phyloP scores from a whole-genome alignment of 1,140 invertebrate species.

The Tyrophagus putrescentiae region DNA sequence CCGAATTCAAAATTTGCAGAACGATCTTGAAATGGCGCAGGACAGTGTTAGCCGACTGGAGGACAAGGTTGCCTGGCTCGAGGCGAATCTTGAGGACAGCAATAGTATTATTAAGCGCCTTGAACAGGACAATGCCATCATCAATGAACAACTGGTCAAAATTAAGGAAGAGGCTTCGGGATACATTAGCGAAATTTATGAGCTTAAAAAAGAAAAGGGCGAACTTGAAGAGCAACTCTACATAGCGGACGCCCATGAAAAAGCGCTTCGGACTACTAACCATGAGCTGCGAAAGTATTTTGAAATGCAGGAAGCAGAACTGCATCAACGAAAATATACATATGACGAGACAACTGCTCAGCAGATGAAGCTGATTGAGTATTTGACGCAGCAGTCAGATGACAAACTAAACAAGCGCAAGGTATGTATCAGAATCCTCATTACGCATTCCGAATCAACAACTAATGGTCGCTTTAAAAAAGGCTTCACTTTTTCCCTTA shows the following conservation, averaged over 20 bases:
- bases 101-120: too few relatives aligned
- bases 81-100: neutral
- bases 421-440: neutral
- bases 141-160: neutral
- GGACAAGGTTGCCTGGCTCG: neutral
- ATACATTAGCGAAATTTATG: conserved; percentile 7
- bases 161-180: conserved; percentile 20
- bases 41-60: neutral
- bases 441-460: neutral
- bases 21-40: neutral
- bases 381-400: too few relatives aligned
- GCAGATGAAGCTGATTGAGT: neutral
- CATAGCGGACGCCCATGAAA: neutral
- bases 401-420: conserved; percentile 11
- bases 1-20: neutral
- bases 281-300: neutral
- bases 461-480: neutral
- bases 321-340: neutral
- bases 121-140: neutral
- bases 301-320: neutral
- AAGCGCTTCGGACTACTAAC: too few relatives aligned
- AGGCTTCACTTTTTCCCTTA: conserved; percentile 1
- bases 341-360: conserved; percentile 8
- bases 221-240: neutral
- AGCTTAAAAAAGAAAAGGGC: neutral